Evolutionary conservation across 2,113 vertebrate genomes (phyloP).

Genomic region (Gyps fulvus): DNA sequence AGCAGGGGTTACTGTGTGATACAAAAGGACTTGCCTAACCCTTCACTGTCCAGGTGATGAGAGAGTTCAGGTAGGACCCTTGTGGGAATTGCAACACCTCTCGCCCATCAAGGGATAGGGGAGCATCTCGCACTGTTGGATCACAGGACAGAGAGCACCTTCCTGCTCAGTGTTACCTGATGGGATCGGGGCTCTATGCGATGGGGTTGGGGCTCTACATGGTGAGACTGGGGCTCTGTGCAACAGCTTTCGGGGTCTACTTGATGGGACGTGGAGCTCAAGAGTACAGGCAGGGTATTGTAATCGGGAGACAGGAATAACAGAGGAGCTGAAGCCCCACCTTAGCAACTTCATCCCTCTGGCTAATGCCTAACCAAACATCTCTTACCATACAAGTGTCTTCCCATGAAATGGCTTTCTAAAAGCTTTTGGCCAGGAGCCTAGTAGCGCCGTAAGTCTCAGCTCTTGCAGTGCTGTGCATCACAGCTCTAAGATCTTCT

Average conservation of each 20-base stretch:
- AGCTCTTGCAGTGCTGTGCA: neutral
- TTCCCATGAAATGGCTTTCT: neutral
- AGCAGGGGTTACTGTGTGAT: neutral
- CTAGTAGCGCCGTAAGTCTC: neutral
- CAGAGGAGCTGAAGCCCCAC: neutral
- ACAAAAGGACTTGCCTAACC: neutral
- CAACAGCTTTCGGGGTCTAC: neutral
- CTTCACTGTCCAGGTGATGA: neutral
- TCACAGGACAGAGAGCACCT: neutral
- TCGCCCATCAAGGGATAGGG: rapidly evolving
- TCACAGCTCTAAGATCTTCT: neutral
- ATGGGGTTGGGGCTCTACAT: neutral
- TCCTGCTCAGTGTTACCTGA: neutral
- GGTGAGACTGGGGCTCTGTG: neutral
- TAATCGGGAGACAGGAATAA: neutral
- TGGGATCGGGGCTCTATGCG: rapidly evolving
- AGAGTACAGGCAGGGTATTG: neutral
- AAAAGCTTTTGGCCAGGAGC: neutral
- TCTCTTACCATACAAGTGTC: neutral
- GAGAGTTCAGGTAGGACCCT: neutral
- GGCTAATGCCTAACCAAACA: neutral
- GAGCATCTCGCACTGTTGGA: neutral
- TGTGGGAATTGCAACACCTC: neutral
- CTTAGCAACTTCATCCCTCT: neutral
- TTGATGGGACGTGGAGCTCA: neutral